Conservation (phyloP, 2,797 vertebrate species). For the Xenopus petersii region DNA sequence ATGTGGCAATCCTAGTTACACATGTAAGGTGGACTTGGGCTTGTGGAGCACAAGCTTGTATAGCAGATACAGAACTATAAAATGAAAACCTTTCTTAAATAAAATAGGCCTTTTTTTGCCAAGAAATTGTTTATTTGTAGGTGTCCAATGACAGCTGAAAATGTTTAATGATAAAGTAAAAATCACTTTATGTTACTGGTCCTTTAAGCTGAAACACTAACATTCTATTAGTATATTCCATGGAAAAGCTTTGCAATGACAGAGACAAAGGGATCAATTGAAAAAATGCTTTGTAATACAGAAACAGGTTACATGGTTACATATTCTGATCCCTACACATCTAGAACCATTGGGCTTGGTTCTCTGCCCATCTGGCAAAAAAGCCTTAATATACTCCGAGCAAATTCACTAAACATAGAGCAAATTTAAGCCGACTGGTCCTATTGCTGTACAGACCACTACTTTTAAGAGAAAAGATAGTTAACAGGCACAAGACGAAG, state of each 20-base stretch:
- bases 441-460: constrained; percentile 25
- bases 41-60: too few relatives aligned
- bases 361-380: constrained; percentile 14
- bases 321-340: constrained; percentile 25
- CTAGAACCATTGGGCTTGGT: constrained; percentile 17
- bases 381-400: constrained; percentile 11
- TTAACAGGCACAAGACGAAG: constrained; percentile 29
- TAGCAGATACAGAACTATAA: too few relatives aligned
- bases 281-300: constrained; percentile 29
- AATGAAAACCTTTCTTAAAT: too few relatives aligned
- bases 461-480: constrained; percentile 37
- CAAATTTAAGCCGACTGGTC: constrained; percentile 19
- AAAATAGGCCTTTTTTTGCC: too few relatives aligned
- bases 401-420: constrained; percentile 29
- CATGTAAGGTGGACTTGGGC: too few relatives aligned
- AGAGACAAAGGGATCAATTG: constrained; percentile 29
- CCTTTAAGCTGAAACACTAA: too few relatives aligned
- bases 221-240: too few relatives aligned
- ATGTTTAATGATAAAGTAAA: too few relatives aligned
- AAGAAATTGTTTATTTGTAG: too few relatives aligned
- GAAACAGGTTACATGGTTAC: constrained; percentile 39
- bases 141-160: too few relatives aligned
- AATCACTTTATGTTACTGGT: too few relatives aligned
- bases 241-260: constrained; percentile 8
- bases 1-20: too few relatives aligned